Evolutionary conservation across 1,140 invertebrate species (phyloP).

Genomic region (Homarus americanus): DNA sequence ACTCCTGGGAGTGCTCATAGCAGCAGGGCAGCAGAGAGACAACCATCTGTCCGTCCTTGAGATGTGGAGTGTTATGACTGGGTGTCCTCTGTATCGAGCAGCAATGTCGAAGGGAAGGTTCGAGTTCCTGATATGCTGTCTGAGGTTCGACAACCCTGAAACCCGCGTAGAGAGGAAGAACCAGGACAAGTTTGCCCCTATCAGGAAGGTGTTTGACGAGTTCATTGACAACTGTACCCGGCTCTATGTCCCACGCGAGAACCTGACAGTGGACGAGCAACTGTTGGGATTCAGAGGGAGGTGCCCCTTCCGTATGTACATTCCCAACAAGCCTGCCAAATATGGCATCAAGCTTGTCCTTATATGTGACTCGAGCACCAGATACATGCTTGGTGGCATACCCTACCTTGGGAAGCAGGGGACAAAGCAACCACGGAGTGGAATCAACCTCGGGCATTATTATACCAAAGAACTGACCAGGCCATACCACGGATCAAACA

Average conservation of each 20-base stretch:
- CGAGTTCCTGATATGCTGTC: background rate
- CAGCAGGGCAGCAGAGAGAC: background rate
- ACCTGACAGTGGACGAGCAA: conserved; percentile 20
- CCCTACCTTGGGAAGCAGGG: conserved; percentile 65
- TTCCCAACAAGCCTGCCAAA: conserved; percentile 75
- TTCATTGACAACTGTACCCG: background rate
- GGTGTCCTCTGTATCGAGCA: background rate
- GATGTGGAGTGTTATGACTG: background rate
- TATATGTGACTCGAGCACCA: conserved; percentile 39
- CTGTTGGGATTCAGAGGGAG: conserved; percentile 27
- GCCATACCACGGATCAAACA: conserved; percentile 30
- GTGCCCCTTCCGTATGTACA: conserved; percentile 12
- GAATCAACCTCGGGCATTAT: conserved; percentile 25
- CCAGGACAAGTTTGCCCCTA: background rate
- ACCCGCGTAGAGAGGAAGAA: background rate
- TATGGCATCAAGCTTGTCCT: conserved; percentile 76
- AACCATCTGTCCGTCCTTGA: background rate
- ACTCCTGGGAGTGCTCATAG: background rate
- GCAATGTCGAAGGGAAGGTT: background rate
- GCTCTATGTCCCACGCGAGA: background rate
- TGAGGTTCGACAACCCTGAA: background rate
- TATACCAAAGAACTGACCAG: conserved; percentile 57
- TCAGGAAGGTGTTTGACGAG: conserved; percentile 14
- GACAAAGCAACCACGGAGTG: conserved; percentile 11
- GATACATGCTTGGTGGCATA: conserved; percentile 50